These are phyloP conservation scores for Hemithea aestivaria DNA, from an alignment of 2,888 invertebrate genomes.

Conservation along the genomic window DNA sequence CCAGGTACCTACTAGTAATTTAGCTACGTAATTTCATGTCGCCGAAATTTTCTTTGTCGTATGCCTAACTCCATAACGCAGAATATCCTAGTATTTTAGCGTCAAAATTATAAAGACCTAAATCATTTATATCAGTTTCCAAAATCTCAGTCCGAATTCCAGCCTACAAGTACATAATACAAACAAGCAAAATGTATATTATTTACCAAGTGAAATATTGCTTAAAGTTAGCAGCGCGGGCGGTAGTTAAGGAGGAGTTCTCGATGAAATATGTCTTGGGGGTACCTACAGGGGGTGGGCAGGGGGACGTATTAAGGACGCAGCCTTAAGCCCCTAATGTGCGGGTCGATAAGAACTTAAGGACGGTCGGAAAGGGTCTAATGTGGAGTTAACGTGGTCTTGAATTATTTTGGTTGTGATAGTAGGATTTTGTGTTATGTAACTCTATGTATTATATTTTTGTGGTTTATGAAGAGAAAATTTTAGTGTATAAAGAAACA, in stretches of 20 bases:
- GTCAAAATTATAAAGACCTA: too few species aligned
- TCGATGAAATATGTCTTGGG: slow-evolving; percentile 78
- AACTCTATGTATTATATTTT: slow-evolving; percentile 1
- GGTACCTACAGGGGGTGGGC: slow-evolving; percentile 33
- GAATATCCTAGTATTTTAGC: too few species aligned
- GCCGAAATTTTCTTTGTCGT: too few species aligned
- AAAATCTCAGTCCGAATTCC: neutral
- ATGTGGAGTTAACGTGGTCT: slow-evolving; percentile 16
- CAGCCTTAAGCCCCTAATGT: slow-evolving; percentile 64
- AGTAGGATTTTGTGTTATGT: slow-evolving; percentile 1
- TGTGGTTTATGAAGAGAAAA: too few species aligned
- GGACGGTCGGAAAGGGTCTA: slow-evolving; percentile 39
- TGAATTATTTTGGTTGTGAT: slow-evolving; percentile 16
- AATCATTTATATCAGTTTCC: neutral
- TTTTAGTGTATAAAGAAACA: neutral
- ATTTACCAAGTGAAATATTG: slow-evolving; percentile 70
- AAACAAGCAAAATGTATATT: slow-evolving; percentile 43
- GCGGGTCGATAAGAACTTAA: slow-evolving; percentile 62
- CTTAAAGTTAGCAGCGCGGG: slow-evolving; percentile 57
- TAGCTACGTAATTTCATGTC: too few species aligned
- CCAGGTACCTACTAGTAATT: too few species aligned
- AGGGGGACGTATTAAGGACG: slow-evolving; percentile 54
- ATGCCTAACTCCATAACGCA: too few species aligned
- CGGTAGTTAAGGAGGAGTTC: slow-evolving; percentile 66
- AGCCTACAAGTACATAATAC: slow-evolving; percentile 8